Base-by-base conservation (phyloP, 2,888 invertebrate species). In the Troides aeacus region DNA sequence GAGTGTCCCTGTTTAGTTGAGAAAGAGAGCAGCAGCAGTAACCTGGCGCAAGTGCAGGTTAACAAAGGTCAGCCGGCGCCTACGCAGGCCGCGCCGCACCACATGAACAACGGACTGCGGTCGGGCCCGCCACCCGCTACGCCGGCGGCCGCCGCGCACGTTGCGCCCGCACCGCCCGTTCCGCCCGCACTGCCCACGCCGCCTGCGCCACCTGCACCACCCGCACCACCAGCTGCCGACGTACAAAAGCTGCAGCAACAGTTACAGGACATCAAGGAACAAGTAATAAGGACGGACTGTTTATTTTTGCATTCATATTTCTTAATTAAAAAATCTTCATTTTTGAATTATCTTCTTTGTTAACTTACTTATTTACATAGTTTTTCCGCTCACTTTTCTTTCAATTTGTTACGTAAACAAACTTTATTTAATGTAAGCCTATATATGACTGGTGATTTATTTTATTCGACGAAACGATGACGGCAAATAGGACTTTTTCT, bases 201-300 rank as follows among this genome's bases (percentile, higher is more conserved):
- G 18, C 61, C 70, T 56, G 68, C 74, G 5, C 62, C 69, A 30
- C 68, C 72, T 36, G 68, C 75, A 6, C 66, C 70, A 1, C 73
- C 76, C 70, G 72, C 76, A 24, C 81, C 76, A 30, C 84, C 82
- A 62, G 82, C 81, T 60, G 83, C 89, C 71, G 98, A 99, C 87
- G 96, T 99, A 69, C 98, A 99, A 84, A 91, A 91, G 63, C 81
- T 91, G 50, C 91, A 91, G 74, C 91, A 91, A 69, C 99, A 99
- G 84, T 89, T 99, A 73, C 98, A 99, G 88, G 99, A 99, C 85
- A 99, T 99, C 80, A 99, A 98, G 85, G 99, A 99, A 88, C 98
- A 98, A 95, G 98, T 97, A 83, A 18, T 61, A 7, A 58, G 23
- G 3, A 10, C 21, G 1, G 0, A 58, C 12, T 23, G 57, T 53